phyloP scores from a whole-genome alignment of 2,113 vertebrate species.

The Glaucidium brasilianum region DNA sequence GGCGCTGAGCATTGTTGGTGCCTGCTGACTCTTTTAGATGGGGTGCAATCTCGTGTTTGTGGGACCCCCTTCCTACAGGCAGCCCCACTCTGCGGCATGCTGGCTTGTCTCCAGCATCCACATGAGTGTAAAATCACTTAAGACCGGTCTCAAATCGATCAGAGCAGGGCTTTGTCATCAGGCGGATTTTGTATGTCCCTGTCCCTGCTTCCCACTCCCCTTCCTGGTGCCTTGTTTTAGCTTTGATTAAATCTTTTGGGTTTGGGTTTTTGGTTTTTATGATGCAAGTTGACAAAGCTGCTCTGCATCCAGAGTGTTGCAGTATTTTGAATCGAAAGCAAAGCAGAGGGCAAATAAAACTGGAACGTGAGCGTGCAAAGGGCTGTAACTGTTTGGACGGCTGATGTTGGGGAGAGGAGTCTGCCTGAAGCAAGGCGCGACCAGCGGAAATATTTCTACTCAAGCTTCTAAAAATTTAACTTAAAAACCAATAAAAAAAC shows the following conservation, averaged over 20 bases:
- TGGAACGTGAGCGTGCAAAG: neutral
- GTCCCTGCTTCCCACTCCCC: neutral
- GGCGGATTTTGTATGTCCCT: neutral
- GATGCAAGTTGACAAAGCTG: neutral
- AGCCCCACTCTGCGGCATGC: neutral
- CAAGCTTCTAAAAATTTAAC: neutral
- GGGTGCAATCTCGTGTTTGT: rapidly evolving
- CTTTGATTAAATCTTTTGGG: neutral
- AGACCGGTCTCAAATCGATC: rapidly evolving
- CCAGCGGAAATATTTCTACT: neutral
- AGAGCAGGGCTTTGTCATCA: neutral
- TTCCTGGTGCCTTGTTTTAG: neutral
- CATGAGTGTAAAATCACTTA: neutral
- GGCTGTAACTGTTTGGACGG: neutral
- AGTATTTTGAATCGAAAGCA: neutral
- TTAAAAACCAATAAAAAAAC: neutral
- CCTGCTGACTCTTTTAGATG: neutral
- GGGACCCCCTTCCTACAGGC: rapidly evolving
- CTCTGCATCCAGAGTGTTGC: neutral
- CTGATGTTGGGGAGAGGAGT: neutral
- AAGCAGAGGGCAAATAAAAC: neutral
- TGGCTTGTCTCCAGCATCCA: rapidly evolving
- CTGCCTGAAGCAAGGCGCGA: neutral
- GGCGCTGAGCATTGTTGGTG: rapidly evolving
- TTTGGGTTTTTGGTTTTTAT: neutral